Base-by-base conservation (phyloP, 2,797 vertebrate species). In the Hippoglossus hippoglossus region DNA sequence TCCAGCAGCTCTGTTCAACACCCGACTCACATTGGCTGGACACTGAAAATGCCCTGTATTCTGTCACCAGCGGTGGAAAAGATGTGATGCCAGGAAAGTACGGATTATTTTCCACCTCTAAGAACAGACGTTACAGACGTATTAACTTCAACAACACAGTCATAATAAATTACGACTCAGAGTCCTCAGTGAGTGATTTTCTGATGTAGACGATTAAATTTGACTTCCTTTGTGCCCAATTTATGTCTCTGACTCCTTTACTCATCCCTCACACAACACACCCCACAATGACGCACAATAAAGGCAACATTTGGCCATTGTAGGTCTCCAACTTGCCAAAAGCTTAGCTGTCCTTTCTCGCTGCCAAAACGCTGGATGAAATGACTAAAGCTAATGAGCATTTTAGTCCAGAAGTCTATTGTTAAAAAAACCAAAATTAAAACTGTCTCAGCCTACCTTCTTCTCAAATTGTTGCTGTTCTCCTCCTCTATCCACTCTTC, bases 1-100 rank as follows among this genome's bases (percentile, higher is more conserved):
- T 82, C 54, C 60, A 71, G 52, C 11, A 4, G 71, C 69, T 72
- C 71, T 52, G 39, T 67, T 77, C 54, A 73, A 76, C 68, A 39
- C 68, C 54, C 16, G 0, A 49, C 71, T 84, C 59, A 78, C 64
- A 77, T 71, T 60, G 67, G 75, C 44, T 58, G 44, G 62, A 73
- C 49, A 56, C 28, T 16, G 53, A 53, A 39, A 68, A 74, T 71
- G 51, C 25, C 52, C 54, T 64, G 44, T 25, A 31, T 67, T 59
- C 67, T 78, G 50, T 63, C 53, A 50, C 19, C 22, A 57, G 22
- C 39, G 10, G 39, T 56, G 74, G 24, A 16, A 67, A 81, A 46
- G 13, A 9, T 49, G 67, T 57, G 15, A 61, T 39, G 36, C 36
- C 12, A 16, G 6, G 44, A 19, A 19, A 46, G 44, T 18, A 16